These are phyloP conservation scores for Nasua narica DNA, from an alignment of 2,797 vertebrate genomes.

Conservation along the genomic window DNA sequence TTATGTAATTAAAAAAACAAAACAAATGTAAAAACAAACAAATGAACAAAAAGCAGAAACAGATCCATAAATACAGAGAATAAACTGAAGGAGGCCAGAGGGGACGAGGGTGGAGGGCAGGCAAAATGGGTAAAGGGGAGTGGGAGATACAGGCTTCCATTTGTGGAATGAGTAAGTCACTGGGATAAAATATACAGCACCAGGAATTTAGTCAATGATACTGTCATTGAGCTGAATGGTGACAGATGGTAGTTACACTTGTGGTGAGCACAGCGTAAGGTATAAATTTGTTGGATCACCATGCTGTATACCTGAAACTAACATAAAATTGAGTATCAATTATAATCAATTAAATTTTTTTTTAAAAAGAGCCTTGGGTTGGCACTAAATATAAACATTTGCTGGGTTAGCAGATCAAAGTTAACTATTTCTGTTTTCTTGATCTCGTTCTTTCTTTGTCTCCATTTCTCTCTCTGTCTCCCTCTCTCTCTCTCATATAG, in stretches of 20 bases:
- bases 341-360: neutral
- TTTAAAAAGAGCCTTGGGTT: neutral
- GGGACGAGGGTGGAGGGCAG: neutral
- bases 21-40: neutral
- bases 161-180: neutral
- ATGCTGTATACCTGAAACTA: neutral
- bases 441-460: neutral
- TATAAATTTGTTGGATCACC: neutral
- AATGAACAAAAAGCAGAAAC: neutral
- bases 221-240: neutral
- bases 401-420: neutral
- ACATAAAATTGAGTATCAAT: neutral
- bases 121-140: neutral
- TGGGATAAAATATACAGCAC: neutral
- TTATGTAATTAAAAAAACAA: neutral
- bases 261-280: neutral
- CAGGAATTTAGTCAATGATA: neutral
- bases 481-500: neutral
- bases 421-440: neutral
- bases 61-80: neutral
- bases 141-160: neutral
- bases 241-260: neutral
- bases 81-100: neutral
- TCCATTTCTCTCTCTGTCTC: neutral
- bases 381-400: constrained; percentile 27